Conservation (phyloP, 2,888 invertebrate species). For the Hypselothyrea guttata region DNA sequence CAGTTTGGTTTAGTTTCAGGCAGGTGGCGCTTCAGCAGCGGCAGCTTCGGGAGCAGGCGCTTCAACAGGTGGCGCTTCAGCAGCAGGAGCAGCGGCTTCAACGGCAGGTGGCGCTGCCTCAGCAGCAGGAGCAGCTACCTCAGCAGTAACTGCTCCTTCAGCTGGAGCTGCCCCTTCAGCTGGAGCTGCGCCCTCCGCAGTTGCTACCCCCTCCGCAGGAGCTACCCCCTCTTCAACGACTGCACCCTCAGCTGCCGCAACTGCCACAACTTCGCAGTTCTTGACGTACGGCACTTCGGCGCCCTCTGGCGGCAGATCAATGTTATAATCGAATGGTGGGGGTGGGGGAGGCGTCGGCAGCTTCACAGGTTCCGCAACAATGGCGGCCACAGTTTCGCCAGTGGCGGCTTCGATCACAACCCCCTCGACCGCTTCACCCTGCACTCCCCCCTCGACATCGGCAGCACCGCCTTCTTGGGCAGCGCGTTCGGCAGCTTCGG, state of each 20-base stretch:
- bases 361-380: constrained; percentile 62
- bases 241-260: constrained; percentile 53
- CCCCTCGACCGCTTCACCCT: constrained; percentile 49
- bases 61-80: constrained; percentile 49
- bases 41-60: constrained; percentile 39
- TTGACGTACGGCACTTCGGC: constrained; percentile 83
- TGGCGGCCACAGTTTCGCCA: constrained; percentile 40
- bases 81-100: constrained; percentile 46
- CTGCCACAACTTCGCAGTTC: constrained; percentile 72
- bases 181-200: constrained; percentile 51
- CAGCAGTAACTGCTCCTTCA: constrained; percentile 26
- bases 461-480: constrained; percentile 30
- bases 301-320: constrained; percentile 82
- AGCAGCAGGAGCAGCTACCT: constrained; percentile 38
- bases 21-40: constrained; percentile 46
- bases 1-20: constrained; percentile 14
- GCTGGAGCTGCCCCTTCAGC: constrained; percentile 35
- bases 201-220: constrained; percentile 44
- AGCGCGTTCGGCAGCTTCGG: constrained; percentile 39
- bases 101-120: constrained; percentile 48
- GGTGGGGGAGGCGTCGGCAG: constrained; percentile 81
- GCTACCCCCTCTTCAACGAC: constrained; percentile 37
- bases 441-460: constrained; percentile 50
- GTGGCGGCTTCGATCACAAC: constrained; percentile 29
- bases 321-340: constrained; percentile 82